phyloP scores from a whole-genome alignment of 2,113 vertebrate genomes.

The Callocephalon fimbriatum region DNA sequence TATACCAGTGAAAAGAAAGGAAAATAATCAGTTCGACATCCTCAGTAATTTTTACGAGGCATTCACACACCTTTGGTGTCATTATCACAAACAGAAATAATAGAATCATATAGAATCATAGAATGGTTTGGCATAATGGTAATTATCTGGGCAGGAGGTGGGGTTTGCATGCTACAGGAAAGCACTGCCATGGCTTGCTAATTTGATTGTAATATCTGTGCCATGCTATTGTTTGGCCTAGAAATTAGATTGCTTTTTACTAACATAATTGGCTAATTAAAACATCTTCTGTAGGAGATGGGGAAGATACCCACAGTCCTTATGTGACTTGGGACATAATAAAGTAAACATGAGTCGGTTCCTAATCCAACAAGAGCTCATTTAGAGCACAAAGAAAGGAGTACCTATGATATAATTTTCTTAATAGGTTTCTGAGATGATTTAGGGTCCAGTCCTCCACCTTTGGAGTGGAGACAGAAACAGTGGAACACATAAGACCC shows the following conservation, averaged over 20 bases:
- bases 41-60: background rate
- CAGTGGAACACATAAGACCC: background rate
- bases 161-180: background rate
- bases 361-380: background rate
- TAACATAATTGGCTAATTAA: conserved; percentile 63
- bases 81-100: accelerated
- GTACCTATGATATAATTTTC: background rate
- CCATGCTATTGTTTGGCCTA: conserved; percentile 45
- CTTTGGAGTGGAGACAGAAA: background rate
- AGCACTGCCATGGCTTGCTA: conserved; percentile 25
- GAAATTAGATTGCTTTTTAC: conserved; percentile 56
- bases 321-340: background rate
- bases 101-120: background rate
- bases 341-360: background rate
- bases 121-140: no score
- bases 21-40: background rate
- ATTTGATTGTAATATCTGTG: conserved; percentile 54
- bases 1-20: background rate
- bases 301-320: conserved; percentile 33
- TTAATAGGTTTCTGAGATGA: background rate
- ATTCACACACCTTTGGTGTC: background rate
- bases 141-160: conserved; percentile 41
- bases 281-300: conserved; percentile 31
- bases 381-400: background rate
- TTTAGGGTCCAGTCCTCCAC: background rate